Base-by-base conservation (phyloP, 2,113 vertebrate genomes). In the Crypturellus undulatus region DNA sequence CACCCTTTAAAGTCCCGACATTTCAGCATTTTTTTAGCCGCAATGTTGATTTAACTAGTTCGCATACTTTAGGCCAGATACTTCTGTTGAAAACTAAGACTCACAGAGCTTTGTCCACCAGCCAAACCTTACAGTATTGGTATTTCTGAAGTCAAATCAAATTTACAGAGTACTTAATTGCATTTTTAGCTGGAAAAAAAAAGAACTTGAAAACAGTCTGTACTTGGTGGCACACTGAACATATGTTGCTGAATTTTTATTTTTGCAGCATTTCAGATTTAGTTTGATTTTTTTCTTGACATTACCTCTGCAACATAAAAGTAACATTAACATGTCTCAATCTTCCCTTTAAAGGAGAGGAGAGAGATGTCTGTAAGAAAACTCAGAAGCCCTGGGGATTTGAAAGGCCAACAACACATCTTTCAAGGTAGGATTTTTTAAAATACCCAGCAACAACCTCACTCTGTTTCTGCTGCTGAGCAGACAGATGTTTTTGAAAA, bases 141-240 rank as follows among this genome's bases (percentile, higher is more conserved):
- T 56, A 52, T 79, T 84, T 93, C 86, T 89, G 7, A 87, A 89
- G 90, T n/a, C 4, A 3, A 89, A 65, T 60, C 58, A 47, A 28
- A 70, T 92, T 76, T 49, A 91, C 58, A 79, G 43, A 22, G 36
- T 45, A 65, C 63, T 94, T 92, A 65, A 87, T 90, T 81, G 58
- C 4, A 65, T 87, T 94, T 93, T 2, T 12, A 82, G 38, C 36
- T 79, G 58, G 70, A 81, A 47, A 47, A 43, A 92, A 89, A 79
- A 26, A 91, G 58, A 86, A 51, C 22, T 59, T 12, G 0, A 84
- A 86, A 94, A 85, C 30, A 71, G 87, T 10, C 52, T 38, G 77
- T 1, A 2, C 2, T 2, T 47, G 42, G 9, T 90, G 52, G 34
- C 15, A 36, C 52, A 92, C 28, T 20, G 26, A 72, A 84, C 58